These are phyloP conservation scores for Trypoxylon attenuatum DNA, from an alignment of 2,888 invertebrate genomes.

Conservation along the genomic window DNA sequence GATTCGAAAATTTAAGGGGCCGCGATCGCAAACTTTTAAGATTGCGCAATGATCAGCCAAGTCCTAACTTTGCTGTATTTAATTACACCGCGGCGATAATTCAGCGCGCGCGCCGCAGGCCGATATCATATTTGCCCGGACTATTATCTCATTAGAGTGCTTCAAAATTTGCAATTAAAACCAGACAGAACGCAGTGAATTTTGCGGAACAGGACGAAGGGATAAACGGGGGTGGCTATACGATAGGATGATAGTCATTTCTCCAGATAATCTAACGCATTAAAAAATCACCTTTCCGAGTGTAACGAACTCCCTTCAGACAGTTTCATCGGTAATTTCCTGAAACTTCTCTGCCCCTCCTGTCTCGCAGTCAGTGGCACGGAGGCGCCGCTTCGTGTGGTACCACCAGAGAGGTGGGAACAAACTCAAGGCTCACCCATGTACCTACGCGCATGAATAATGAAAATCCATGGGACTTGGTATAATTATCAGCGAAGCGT, in stretches of 20 bases:
- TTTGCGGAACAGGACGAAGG: no score
- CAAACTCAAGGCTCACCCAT: slow-evolving; percentile 44
- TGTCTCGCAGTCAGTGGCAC: slow-evolving; percentile 18
- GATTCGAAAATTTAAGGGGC: not conserved
- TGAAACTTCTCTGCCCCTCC: slow-evolving; percentile 20
- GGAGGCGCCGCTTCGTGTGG: no score
- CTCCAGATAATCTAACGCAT: not conserved
- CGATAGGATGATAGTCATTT: not conserved
- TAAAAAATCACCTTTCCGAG: slow-evolving; percentile 27
- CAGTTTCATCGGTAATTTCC: slow-evolving; percentile 40
- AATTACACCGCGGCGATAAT: no score
- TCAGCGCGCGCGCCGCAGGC: not conserved
- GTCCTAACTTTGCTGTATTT: no score
- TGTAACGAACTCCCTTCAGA: slow-evolving; percentile 10
- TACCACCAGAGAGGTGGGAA: slow-evolving; percentile 44
- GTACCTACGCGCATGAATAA: slow-evolving; percentile 55
- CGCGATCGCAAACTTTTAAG: no score
- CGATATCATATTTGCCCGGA: not conserved
- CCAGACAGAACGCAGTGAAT: no score
- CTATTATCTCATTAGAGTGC: not conserved
- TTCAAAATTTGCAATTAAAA: not conserved
- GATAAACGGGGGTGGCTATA: no score
- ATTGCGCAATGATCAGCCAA: no score
- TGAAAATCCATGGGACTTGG: slow-evolving; percentile 61
- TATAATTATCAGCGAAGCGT: slow-evolving; percentile 63